Evolutionary conservation across 2,888 invertebrate species (phyloP).

Genomic region (Metellina segmentata): DNA sequence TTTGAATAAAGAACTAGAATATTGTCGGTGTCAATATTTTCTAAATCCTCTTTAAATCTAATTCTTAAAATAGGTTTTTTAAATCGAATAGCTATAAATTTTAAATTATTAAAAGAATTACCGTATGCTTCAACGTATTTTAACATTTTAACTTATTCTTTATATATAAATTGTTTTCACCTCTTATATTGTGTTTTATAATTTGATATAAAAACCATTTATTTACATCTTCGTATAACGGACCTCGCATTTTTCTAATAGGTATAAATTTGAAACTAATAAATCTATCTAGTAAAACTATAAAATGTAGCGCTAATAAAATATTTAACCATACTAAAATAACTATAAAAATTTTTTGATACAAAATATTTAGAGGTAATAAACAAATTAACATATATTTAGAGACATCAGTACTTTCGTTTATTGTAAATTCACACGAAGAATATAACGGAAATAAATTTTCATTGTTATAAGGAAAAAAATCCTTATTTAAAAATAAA

Average conservation of each 20-base stretch:
- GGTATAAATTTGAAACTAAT: background rate
- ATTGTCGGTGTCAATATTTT: slow-evolving; percentile 12
- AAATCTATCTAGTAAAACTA: background rate
- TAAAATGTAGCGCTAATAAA: background rate
- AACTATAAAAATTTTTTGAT: slow-evolving; percentile 26
- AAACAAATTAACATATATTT: background rate
- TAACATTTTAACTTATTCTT: background rate
- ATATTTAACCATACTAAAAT: slow-evolving; percentile 14
- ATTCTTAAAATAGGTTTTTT: slow-evolving; percentile 17
- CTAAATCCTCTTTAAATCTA: background rate
- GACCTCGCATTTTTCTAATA: background rate
- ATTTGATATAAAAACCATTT: slow-evolving; percentile 8
- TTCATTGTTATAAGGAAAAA: background rate
- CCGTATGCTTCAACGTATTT: slow-evolving; percentile 24
- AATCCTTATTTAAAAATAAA: slow-evolving; percentile 9
- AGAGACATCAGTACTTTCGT: background rate
- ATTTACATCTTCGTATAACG: background rate
- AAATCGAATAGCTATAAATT: slow-evolving; percentile 22
- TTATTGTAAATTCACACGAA: background rate
- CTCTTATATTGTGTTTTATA: slow-evolving; percentile 13
- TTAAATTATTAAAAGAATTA: background rate
- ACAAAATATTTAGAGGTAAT: slow-evolving; percentile 20
- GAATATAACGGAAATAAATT: slow-evolving; percentile 2
- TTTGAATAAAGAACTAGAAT: slow-evolving; percentile 27
- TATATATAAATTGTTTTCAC: background rate